Evolutionary conservation across 2,888 invertebrate genomes (phyloP), one percentile per base, ranked within the genome.

Genomic region (Drosophila affinis): DNA sequence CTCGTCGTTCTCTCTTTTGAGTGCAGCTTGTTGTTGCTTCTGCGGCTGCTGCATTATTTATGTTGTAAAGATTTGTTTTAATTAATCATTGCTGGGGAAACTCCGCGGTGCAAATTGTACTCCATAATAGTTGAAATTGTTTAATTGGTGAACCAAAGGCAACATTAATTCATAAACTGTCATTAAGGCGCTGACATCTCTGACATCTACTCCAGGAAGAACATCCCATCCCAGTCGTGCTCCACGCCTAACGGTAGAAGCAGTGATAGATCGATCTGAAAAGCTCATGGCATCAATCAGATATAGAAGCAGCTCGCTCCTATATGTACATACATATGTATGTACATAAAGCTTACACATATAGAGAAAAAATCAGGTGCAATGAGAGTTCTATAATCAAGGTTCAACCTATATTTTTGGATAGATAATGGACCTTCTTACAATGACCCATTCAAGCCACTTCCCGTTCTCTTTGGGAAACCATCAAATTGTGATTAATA

Each of bases 1-100:
- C 52, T 55, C 32, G 48, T 34, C 46, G 49, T 57, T 44, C 27
- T 14, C 18, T 6, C 51, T 14, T 32, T 10, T 17, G 56, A 56
- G 51, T 61, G 10, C 10, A 34, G n/a, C 21, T 18, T 72, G 74
- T 67, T 62, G 60, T 68, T 62, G 62, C 69, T 39, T 73, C 64
- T 67, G 75, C 21, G 78, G 78, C 60, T 71, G 74, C 69, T 62
- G 60, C 68, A 75, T 88, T 84, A 87, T 88, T 83, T 79, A 85
- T 85, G 84, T 74, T 79, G 87, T 75, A 76, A 83, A 81, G 60
- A 75, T 77, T 81, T 76, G 64, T 72, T 65, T 74, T 70, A 65
- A 87, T 85, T 79, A 81, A 88, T 85, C 88, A 81, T 59, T 44
- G 21, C 55, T 14, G 61, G 54, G 65, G 65, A 55, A 87, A 79